phyloP scores from a whole-genome alignment of 2,888 invertebrate species.

The Julus scandinavius region DNA sequence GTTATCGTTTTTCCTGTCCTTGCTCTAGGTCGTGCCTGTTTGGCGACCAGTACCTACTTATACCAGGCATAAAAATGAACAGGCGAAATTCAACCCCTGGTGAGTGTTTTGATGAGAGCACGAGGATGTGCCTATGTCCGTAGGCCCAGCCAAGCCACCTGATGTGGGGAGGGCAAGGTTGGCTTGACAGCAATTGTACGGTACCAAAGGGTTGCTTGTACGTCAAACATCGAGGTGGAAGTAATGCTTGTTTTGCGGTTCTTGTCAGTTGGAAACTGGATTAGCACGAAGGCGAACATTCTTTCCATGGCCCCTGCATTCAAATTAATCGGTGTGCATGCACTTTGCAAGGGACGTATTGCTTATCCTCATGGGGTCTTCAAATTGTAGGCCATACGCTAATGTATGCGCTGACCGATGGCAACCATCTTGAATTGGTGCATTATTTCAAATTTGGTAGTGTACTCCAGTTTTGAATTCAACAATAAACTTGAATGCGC shows the following conservation, averaged over 20 bases:
- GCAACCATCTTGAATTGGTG: not conserved
- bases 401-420: not conserved
- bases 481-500: too few species aligned
- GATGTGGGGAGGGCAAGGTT: slow-evolving; percentile 20
- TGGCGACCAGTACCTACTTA: slow-evolving; percentile 19
- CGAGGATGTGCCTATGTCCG: slow-evolving; percentile 3
- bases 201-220: slow-evolving; percentile 12
- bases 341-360: not conserved
- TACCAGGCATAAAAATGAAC: slow-evolving; percentile 13
- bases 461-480: too few species aligned
- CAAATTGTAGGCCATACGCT: not conserved
- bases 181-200: not conserved
- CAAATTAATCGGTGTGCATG: not conserved
- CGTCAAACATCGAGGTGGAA: too few species aligned
- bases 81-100: slow-evolving; percentile 9
- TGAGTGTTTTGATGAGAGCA: slow-evolving; percentile 15
- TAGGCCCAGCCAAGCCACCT: slow-evolving; percentile 19
- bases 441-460: too few species aligned
- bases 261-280: not conserved
- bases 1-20: slow-evolving; percentile 25
- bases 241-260: too few species aligned
- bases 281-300: not conserved
- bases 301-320: slow-evolving; percentile 7
- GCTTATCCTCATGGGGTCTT: not conserved
- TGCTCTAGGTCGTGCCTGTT: slow-evolving; percentile 33